Evolutionary conservation across 2,797 vertebrate species (phyloP), one percentile per base, ranked within the genome.

Genomic region (Sebastes diaconus): DNA sequence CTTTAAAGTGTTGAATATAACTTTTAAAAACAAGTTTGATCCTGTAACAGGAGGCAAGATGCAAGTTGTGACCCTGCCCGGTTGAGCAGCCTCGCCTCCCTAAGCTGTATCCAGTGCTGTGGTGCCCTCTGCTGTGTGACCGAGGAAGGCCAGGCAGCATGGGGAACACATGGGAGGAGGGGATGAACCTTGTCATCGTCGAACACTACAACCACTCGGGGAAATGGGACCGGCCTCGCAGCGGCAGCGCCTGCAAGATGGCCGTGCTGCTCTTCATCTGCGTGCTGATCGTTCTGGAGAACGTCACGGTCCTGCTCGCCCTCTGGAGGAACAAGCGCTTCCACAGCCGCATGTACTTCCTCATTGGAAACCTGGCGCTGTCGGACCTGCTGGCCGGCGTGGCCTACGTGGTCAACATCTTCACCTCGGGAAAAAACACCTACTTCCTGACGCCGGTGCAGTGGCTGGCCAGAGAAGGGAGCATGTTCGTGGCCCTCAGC

Each of bases 291-390:
- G 94, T 96, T 10, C 82, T 96, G 92, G 96, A 96, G 92, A 96
- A 96, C 68, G 57, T 96, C 5, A 96, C 88, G 0, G 96, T 96
- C 14, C 92, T 96, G 50, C 92, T 96, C 9, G 94, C 95, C 3
- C 90, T 96, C 20, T 95, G 95, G 93, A 92, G 93, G 71, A 96
- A 96, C 93, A 96, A 96, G 75, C 95, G 95, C 66, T 95, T 96
- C 87, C 96, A 96, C 90, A 96, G 94, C 30, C 95, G 95, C 78
- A 96, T 95, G 95, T 96, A 96, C 84, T 93, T 95, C 69, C 95
- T 96, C 61, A 96, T 96, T 6, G 95, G 95, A 29, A 96, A 96
- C 90, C 88, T 96, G 90, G 96, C 96, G 0, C 91, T 96, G 81
- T 96, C 96, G 0, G 96, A 96, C 93, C 83, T 96, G 80, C 88